A percentile compares a stretch with the other conserved stretches of the same genome.
These are phyloP conservation scores for Chlorodrepanis virens DNA, from an alignment of 2,113 vertebrate species.

Conservation along the genomic window DNA sequence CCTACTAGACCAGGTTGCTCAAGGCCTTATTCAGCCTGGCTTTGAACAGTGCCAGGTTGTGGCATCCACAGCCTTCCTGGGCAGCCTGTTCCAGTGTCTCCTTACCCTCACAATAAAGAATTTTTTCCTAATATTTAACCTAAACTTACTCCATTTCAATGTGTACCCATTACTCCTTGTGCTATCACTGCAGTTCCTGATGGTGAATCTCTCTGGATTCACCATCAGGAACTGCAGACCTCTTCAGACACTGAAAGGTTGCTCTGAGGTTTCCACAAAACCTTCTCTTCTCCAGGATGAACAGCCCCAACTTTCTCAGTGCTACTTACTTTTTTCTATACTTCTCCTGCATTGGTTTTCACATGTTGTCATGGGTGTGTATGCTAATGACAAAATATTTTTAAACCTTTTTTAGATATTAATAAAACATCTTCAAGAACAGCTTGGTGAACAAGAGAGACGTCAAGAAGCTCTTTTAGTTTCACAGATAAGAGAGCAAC, in stretches of 20 bases:
- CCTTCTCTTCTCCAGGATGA: background rate
- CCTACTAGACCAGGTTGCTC: background rate
- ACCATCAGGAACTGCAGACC: too few relatives aligned
- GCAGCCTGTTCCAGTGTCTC: background rate
- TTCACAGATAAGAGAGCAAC: conserved; percentile 83
- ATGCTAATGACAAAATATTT: background rate
- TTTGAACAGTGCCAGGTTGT: background rate
- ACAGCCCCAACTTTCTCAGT: background rate
- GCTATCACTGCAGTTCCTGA: background rate
- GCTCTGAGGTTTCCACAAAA: background rate
- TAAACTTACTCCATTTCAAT: background rate
- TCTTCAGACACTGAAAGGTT: background rate
- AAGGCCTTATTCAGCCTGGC: background rate
- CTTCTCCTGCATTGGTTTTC: background rate
- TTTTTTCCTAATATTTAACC: background rate
- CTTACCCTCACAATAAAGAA: background rate
- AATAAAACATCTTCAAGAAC: conserved; percentile 85
- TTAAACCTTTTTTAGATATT: conserved; percentile 72
- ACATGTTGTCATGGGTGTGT: background rate
- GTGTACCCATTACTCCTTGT: background rate
- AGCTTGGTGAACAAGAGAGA: conserved; percentile 79
- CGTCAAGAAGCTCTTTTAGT: conserved; percentile 78
- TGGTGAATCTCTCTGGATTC: background rate
- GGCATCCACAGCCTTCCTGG: background rate
- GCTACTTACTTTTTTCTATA: background rate